phyloP scores from a whole-genome alignment of 2,888 invertebrate species.

The Leistus spinibarbis region DNA sequence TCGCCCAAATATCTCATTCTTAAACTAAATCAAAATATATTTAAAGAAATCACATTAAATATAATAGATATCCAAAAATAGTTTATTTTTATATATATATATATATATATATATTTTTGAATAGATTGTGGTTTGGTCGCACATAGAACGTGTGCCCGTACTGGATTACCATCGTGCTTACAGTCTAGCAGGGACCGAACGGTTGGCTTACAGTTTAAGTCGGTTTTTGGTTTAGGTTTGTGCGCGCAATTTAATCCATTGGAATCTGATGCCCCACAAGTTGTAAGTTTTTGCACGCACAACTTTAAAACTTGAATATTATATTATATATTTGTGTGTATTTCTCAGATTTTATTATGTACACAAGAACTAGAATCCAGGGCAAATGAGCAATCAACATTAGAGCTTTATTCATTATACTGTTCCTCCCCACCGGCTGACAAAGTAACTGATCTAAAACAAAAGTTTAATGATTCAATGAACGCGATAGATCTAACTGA shows the following conservation, averaged over 20 bases:
- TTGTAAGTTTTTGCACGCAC: slow-evolving; percentile 57
- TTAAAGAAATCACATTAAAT: not conserved
- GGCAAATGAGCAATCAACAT: slow-evolving; percentile 57
- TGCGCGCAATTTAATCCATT: slow-evolving; percentile 66
- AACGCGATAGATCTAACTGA: slow-evolving; percentile 56
- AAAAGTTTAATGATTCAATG: slow-evolving; percentile 60
- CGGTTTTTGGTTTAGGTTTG: slow-evolving; percentile 68
- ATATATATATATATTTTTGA: too few relatives aligned
- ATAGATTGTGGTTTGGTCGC: slow-evolving; percentile 72
- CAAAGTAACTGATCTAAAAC: slow-evolving; percentile 64
- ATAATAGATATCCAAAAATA: not conserved
- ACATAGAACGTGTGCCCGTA: slow-evolving; percentile 72
- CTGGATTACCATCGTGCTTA: slow-evolving; percentile 65
- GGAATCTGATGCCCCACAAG: slow-evolving; percentile 64
- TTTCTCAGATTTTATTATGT: slow-evolving; percentile 58
- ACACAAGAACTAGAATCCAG: slow-evolving; percentile 66
- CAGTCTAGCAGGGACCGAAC: slow-evolving; percentile 53
- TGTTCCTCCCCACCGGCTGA: slow-evolving; percentile 66
- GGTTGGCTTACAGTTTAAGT: slow-evolving; percentile 50
- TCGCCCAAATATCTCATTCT: too few relatives aligned
- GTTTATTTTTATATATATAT: slow-evolving; percentile 19
- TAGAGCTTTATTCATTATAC: slow-evolving; percentile 72
- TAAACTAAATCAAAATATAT: slow-evolving; percentile 3
- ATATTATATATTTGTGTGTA: not conserved
- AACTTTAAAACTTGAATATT: not conserved